Percentiles rank a stretch among this genome's conserved stretches.
phyloP scores from a whole-genome alignment of 2,888 invertebrate genomes.

The Liposcelis brunnea region DNA sequence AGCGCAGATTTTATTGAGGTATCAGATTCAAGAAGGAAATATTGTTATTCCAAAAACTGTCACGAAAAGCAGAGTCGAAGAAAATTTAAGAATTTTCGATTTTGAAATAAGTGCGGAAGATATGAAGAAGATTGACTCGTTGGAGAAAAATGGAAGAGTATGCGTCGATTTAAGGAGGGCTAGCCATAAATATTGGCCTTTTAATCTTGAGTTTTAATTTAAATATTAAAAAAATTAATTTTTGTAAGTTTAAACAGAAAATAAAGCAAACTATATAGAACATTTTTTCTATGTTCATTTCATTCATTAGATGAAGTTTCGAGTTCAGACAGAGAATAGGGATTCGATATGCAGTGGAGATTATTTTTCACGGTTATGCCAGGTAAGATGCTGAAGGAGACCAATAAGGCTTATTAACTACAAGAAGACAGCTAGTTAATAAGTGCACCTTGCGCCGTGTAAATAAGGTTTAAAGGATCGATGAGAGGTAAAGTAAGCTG shows the following conservation, averaged over 20 bases:
- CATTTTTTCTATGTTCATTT: too few species aligned
- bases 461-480: too few species aligned
- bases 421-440: too few species aligned
- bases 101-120: slow-evolving; percentile 55
- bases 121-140: slow-evolving; percentile 41
- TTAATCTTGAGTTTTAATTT: slow-evolving; percentile 25
- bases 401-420: too few species aligned
- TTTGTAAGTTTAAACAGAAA: slow-evolving; percentile 26
- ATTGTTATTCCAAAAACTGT: slow-evolving; percentile 74
- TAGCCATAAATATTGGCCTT: slow-evolving; percentile 33
- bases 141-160: slow-evolving; percentile 46
- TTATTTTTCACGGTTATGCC: too few species aligned
- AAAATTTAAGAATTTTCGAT: slow-evolving; percentile 58
- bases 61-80: slow-evolving; percentile 46
- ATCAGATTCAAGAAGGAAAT: slow-evolving; percentile 44
- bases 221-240: too few species aligned
- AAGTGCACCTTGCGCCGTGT: too few species aligned
- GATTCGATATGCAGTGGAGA: too few species aligned
- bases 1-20: slow-evolving; percentile 35
- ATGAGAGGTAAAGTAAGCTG: too few species aligned
- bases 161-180: slow-evolving; percentile 33
- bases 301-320: too few species aligned
- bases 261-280: slow-evolving; percentile 28
- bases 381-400: too few species aligned
- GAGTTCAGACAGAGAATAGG: too few species aligned